Conservation (phyloP, 2,797 vertebrate species). For the Mormyrops boulengeri region DNA sequence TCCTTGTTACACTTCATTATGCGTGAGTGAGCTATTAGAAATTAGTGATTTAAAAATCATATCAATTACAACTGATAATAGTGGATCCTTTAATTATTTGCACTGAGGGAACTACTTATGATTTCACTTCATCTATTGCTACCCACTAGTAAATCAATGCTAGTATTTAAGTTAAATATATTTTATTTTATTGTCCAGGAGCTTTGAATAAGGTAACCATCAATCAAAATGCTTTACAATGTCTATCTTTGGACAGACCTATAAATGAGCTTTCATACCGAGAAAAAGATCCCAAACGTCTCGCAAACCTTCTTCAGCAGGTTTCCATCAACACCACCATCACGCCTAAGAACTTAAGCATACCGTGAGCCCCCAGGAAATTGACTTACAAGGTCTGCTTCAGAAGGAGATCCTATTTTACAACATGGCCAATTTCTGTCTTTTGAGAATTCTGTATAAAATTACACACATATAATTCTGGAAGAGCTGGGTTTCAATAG, state of each 20-base stretch:
- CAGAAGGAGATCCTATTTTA: conserved; percentile 2
- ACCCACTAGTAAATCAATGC: background rate
- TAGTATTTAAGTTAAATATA: background rate
- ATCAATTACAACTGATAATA: background rate
- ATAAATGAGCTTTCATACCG: background rate
- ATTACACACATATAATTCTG: background rate
- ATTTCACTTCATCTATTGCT: background rate
- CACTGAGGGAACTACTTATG: background rate
- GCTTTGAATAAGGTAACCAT: background rate
- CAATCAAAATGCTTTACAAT: background rate
- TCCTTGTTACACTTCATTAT: background rate
- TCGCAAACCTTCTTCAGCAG: background rate
- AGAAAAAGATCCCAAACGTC: conserved; percentile 1
- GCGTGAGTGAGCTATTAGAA: background rate
- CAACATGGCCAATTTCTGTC: background rate
- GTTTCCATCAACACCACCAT: background rate
- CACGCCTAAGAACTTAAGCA: background rate
- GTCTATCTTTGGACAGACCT: background rate
- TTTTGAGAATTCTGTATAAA: background rate
- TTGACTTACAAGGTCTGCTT: conserved; percentile 1
- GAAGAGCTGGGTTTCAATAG: background rate
- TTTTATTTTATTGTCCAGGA: background rate
- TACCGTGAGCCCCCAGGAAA: background rate
- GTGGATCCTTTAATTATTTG: background rate
- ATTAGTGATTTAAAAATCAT: background rate